phyloP scores from a whole-genome alignment of 2,113 vertebrate genomes.

The Trichechus manatus region DNA sequence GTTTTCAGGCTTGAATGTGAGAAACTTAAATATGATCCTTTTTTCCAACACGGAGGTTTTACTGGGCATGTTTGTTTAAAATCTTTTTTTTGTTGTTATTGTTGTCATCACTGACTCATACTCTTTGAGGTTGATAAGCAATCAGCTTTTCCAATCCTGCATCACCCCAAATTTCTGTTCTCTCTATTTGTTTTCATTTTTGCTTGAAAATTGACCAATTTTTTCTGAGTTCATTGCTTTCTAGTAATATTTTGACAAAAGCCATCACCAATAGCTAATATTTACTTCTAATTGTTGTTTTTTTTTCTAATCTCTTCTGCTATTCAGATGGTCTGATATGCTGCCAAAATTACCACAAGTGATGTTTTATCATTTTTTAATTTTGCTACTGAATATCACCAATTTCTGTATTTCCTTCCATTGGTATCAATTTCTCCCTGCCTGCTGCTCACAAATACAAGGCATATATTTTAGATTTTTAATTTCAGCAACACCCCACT shows the following conservation, averaged over 20 bases:
- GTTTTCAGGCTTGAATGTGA: conserved; percentile 8
- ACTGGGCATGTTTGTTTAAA: background rate
- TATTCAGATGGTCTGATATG: background rate
- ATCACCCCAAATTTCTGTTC: background rate
- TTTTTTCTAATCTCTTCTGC: conserved; percentile 28
- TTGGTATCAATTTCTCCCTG: conserved; percentile 24
- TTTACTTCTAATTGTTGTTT: conserved; percentile 5
- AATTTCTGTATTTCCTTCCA: conserved; percentile 40
- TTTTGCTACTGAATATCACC: background rate
- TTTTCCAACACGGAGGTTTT: background rate
- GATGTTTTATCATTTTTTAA: background rate
- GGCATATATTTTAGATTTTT: background rate
- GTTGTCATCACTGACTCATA: background rate
- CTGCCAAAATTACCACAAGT: background rate
- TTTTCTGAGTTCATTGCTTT: background rate
- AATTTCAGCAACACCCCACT: background rate
- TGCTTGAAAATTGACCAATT: background rate
- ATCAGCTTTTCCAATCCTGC: background rate
- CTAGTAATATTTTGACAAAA: conserved; percentile 41
- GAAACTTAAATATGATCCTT: conserved; percentile 5
- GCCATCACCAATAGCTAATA: background rate
- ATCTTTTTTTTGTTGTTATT: background rate
- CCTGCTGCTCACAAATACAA: background rate
- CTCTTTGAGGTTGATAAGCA: background rate
- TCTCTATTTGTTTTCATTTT: conserved; percentile 1